These are phyloP conservation scores for Meleagris gallopavo DNA, from an alignment of 2,113 vertebrate species.

Conservation along the genomic window DNA sequence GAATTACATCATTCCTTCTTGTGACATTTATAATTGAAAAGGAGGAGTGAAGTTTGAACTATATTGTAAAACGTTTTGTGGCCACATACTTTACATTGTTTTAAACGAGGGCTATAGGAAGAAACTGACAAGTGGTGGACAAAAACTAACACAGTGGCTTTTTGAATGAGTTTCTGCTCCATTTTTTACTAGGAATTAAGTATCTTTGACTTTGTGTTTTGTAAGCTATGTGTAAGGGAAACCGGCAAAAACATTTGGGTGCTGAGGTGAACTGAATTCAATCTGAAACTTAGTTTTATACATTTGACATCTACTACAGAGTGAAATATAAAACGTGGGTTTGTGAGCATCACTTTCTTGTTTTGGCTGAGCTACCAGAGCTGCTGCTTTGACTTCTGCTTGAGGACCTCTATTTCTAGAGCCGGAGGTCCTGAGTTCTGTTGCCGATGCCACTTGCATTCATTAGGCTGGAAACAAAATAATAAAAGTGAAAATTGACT, in stretches of 20 bases:
- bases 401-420: not conserved
- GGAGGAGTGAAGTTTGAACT: not conserved
- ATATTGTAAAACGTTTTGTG: not conserved
- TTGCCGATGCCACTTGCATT: not conserved
- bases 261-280: not conserved
- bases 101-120: not conserved
- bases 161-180: not conserved
- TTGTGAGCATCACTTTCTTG: not conserved
- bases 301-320: not conserved
- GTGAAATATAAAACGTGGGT: not conserved
- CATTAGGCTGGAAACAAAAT: not conserved
- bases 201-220: not conserved
- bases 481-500: not conserved
- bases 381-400: not conserved
- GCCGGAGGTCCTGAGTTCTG: rapidly evolving
- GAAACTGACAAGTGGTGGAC: not conserved
- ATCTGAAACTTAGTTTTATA: not conserved
- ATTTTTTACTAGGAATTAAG: not conserved
- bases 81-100: not conserved
- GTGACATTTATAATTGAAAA: not conserved
- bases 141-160: not conserved
- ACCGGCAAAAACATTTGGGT: not conserved
- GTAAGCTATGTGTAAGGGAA: not conserved
- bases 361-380: not conserved
- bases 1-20: not conserved